Base-by-base conservation (phyloP, 2,797 vertebrate species). In the Lagocephalus sceleratus region DNA sequence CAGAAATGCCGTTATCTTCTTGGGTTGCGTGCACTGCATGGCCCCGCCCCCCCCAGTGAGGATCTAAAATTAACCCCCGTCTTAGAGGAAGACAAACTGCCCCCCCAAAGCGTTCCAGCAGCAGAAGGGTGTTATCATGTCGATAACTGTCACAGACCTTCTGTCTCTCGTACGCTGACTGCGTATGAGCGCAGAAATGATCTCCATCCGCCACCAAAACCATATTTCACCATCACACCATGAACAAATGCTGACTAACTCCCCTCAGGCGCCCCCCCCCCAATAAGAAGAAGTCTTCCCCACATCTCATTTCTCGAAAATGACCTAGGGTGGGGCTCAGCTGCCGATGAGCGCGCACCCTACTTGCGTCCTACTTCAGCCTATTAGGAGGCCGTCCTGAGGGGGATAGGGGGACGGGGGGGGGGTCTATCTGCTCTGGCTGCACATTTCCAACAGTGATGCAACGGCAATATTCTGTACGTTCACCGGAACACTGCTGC, bases 191-290 rank as follows among this genome's bases (percentile, higher is more conserved):
- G 32, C 32, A 35, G 11, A 35, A 35, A 35, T 12, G 4, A 35
- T 35, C 32, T 35, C 32, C 32, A 35, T 35, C 32, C 12, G 49
- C 60, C 38, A 44, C 35, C 45, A 53, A 73, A 63, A 75, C 44
- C 32, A 35, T 35, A 70, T 58, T 68, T 69, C 60, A 58, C 29
- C 68, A 60, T 62, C 56, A 74, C 68, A 70, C 63, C 66, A 61
- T 66, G 60, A 83, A 80, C 85, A 80, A 84, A 76, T 80, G 73
- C 74, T 78, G 80, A 83, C 63, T 75, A 73, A 76, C 75, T 67
- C 51, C 58, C 71, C 20, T 15, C 54, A 66, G 70, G 40, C 35
- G 16, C 60, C 14, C 42, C 22, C 44, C 32, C 22, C 16, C 50
- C 12, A 7, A 17, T 15, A 14, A 29, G n/a, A n/a, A n/a, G n/a